These are phyloP conservation scores for Nymphalis urticae DNA, from an alignment of 2,888 invertebrate species.

Conservation along the genomic window DNA sequence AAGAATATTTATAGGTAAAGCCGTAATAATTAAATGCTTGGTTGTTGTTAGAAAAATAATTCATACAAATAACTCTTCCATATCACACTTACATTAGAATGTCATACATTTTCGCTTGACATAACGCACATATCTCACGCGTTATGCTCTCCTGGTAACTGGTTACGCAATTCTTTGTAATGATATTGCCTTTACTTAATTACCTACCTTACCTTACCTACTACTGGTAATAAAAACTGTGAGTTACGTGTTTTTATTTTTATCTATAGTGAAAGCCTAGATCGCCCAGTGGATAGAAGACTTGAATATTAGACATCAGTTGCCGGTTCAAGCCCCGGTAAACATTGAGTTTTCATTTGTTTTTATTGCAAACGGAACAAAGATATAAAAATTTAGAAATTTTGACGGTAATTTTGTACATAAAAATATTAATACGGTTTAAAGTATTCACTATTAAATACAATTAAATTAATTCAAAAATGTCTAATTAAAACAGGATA, in stretches of 20 bases:
- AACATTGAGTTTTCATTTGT: no score
- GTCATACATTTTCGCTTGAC: conserved; percentile 5
- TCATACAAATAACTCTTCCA: no score
- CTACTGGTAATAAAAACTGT: neutral
- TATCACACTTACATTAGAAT: neutral
- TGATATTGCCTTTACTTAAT: neutral
- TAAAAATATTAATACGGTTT: no score
- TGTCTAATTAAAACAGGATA: neutral
- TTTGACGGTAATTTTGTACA: no score
- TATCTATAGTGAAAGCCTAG: no score
- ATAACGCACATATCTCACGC: conserved; percentile 15
- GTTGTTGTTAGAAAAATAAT: no score
- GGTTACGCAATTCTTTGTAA: conserved; percentile 16
- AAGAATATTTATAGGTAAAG: no score
- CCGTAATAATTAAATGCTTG: no score
- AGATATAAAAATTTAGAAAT: no score
- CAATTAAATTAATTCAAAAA: conserved; percentile 1
- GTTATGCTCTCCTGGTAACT: conserved; percentile 10
- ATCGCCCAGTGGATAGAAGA: no score
- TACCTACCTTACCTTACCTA: neutral
- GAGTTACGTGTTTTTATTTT: neutral
- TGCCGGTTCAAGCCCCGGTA: neutral
- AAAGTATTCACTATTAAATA: no score
- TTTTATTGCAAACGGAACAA: no score
- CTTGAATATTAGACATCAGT: neutral